These are phyloP conservation scores for Xylota sylvarum DNA, from an alignment of 2,888 invertebrate species.

Conservation along the genomic window DNA sequence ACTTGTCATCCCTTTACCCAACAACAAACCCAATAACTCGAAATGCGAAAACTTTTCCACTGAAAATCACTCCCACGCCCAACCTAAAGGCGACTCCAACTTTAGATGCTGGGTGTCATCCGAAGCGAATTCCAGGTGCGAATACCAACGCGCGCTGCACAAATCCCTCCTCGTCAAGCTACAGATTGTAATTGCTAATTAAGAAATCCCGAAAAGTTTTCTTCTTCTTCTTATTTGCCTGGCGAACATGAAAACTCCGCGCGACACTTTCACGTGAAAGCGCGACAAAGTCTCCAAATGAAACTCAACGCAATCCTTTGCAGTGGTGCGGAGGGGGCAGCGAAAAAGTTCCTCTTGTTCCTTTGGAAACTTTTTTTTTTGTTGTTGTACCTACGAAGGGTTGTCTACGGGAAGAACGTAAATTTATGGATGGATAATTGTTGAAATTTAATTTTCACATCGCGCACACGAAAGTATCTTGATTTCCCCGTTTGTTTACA, in stretches of 20 bases:
- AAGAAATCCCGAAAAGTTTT: slow-evolving; percentile 71
- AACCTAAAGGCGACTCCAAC: slow-evolving; percentile 2
- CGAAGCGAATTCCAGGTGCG: slow-evolving; percentile 54
- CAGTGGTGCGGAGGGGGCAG: too few species aligned
- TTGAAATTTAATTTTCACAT: slow-evolving; percentile 66
- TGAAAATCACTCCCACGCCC: slow-evolving; percentile 5
- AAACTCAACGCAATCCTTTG: slow-evolving; percentile 1
- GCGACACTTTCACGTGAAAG: slow-evolving; percentile 26
- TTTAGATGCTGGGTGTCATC: slow-evolving; percentile 27
- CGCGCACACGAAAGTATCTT: slow-evolving; percentile 41
- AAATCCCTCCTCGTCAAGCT: neutral
- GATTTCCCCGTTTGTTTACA: slow-evolving; percentile 59
- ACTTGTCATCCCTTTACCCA: slow-evolving; percentile 19
- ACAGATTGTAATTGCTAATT: slow-evolving; percentile 67
- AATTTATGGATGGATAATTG: slow-evolving; percentile 64
- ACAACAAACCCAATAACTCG: slow-evolving; percentile 24
- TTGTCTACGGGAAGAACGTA: slow-evolving; percentile 13
- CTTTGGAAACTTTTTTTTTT: slow-evolving; percentile 7
- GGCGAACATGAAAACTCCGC: slow-evolving; percentile 36
- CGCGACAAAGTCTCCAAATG: slow-evolving; percentile 45
- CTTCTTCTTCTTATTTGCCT: slow-evolving; percentile 48
- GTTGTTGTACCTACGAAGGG: neutral
- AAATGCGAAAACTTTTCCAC: slow-evolving; percentile 62
- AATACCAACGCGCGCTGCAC: slow-evolving; percentile 41
- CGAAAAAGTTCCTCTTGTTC: neutral